Base-by-base conservation (phyloP, 1,140 invertebrate species). In the Brachystomella parvula region DNA sequence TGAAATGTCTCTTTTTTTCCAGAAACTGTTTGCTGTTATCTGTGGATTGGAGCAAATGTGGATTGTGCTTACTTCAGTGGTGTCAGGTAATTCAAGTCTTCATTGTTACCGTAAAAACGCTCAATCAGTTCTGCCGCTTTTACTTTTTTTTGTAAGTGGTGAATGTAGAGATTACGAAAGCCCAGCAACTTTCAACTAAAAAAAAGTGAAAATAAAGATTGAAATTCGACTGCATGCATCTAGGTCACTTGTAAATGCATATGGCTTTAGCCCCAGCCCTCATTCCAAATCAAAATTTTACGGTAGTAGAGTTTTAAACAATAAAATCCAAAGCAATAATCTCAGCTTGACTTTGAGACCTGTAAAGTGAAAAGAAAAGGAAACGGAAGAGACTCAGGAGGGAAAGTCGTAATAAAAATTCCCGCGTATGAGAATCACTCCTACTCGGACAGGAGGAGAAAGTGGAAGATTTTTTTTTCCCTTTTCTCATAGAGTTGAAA, bases 61-160 rank as follows among this genome's bases (percentile, higher is more conserved):
- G 66, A 70, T 72, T 61, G 68, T 69, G 19, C 65, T 72, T 35
- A 70, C 68, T 31, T 72, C 68, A 19, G 71, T 72, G 0, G 65
- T 71, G 30, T 68, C 69, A 68, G 69, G 69, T 71, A 65, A 71
- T 12, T 12, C 26, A 39, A 29, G 2, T 21, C 9, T 44, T n/a
- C n/a, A n/a, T n/a, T n/a, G n/a, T n/a, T n/a, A n/a, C n/a, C n/a
- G n/a, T n/a, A n/a, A n/a, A n/a, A n/a, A n/a, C n/a, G n/a, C n/a
- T n/a, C n/a, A n/a, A n/a, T n/a, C n/a, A n/a, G n/a, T n/a, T n/a
- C n/a, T n/a, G n/a, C n/a, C n/a, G n/a, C n/a, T n/a, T n/a, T n/a
- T n/a, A n/a, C n/a, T n/a, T n/a, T n/a, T n/a, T n/a, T n/a, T n/a
- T n/a, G n/a, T n/a, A n/a, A n/a, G n/a, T n/a, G n/a, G n/a, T n/a